Percentiles rank a stretch among this genome's conserved stretches.
These are phyloP conservation scores for Teleopsis dalmanni DNA, from an alignment of 1,140 invertebrate species.

Conservation along the genomic window DNA sequence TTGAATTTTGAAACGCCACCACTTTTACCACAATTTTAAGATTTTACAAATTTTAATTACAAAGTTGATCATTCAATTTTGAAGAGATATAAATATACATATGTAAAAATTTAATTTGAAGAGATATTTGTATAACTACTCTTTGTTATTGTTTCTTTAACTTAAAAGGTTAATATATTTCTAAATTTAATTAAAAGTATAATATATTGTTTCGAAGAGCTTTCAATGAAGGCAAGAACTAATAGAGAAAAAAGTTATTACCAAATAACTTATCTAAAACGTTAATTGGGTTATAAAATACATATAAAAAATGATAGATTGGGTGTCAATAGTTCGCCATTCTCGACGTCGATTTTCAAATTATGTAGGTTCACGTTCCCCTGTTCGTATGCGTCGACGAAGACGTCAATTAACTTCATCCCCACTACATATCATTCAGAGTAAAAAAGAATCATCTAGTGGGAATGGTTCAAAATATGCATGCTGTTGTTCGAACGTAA, in stretches of 20 bases:
- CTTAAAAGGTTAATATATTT: too few species aligned
- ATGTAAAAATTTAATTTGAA: too few species aligned
- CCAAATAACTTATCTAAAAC: not conserved
- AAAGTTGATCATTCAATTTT: too few species aligned
- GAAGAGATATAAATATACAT: too few species aligned
- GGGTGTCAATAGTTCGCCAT: conserved; percentile 68
- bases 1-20: too few species aligned
- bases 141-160: too few species aligned
- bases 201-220: not conserved
- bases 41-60: too few species aligned
- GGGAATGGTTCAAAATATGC: conserved; percentile 19
- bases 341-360: conserved; percentile 63
- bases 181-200: not conserved
- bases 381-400: conserved; percentile 54
- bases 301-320: conserved; percentile 60
- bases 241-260: not conserved
- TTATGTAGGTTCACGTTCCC: conserved; percentile 58
- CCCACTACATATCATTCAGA: conserved; percentile 18
- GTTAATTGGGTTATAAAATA: not conserved
- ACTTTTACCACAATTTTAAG: too few species aligned
- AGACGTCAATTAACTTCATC: conserved; percentile 41
- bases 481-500: conserved; percentile 40
- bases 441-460: not conserved
- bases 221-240: not conserved
- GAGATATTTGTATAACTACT: too few species aligned